Conservation (phyloP, 2,797 vertebrate species). For the Lepus townsendii region DNA sequence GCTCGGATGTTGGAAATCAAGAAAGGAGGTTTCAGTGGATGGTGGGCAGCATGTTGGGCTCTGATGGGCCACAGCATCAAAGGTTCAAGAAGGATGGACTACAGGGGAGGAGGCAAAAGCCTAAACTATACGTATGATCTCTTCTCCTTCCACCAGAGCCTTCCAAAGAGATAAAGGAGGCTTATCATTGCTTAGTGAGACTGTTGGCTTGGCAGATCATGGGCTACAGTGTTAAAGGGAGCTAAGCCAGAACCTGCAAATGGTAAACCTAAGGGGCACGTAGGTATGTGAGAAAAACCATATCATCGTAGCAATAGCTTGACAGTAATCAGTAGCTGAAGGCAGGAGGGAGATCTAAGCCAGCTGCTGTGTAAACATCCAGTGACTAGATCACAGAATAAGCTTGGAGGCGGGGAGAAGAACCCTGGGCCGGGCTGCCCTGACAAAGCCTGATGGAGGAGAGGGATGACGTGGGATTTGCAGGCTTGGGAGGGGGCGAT, state of each 20-base stretch:
- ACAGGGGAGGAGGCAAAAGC: background rate
- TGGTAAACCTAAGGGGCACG: background rate
- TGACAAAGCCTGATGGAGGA: background rate
- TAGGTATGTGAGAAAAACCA: constrained; percentile 12
- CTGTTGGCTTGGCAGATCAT: background rate
- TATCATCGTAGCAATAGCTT: background rate
- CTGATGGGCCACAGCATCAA: background rate
- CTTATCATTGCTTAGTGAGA: background rate
- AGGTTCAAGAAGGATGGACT: background rate
- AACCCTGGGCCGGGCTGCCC: background rate
- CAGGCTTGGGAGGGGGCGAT: rapidly evolving
- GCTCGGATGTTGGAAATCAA: background rate
- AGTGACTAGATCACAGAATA: background rate
- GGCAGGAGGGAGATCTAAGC: background rate
- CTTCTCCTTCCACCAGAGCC: background rate
- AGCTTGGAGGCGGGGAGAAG: background rate
- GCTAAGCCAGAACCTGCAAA: background rate
- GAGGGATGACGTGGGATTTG: background rate
- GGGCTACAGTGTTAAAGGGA: background rate
- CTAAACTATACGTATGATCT: background rate
- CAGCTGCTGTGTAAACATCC: background rate
- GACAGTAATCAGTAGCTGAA: background rate
- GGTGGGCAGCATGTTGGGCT: background rate
- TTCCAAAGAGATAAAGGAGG: background rate
- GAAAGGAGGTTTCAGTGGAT: background rate